Percentiles rank a stretch among this genome's conserved stretches.
Evolutionary conservation across 2,888 invertebrate genomes (phyloP).

Genomic region (Drosophila yooni): DNA sequence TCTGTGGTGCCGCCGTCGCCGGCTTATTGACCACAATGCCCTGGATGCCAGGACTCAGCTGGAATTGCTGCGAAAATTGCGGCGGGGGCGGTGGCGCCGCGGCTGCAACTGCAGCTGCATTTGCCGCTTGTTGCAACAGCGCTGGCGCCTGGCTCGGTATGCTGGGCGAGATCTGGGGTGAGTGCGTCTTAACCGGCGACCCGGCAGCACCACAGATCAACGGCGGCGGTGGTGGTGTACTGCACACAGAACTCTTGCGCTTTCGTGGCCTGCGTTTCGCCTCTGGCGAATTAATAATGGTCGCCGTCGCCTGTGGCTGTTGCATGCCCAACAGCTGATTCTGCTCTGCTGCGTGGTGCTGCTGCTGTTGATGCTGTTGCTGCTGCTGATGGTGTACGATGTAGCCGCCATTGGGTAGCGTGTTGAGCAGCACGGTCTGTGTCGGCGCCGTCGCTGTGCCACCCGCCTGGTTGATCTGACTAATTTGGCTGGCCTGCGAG

Average conservation of each 20-base stretch:
- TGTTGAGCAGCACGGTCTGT: constrained; percentile 93
- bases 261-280: constrained; percentile 89
- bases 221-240: constrained; percentile 70
- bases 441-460: constrained; percentile 78
- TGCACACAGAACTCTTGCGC: constrained; percentile 87
- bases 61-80: constrained; percentile 91
- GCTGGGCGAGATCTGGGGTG: constrained; percentile 84
- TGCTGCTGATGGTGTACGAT: constrained; percentile 91
- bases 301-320: constrained; percentile 76
- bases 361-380: constrained; percentile 86
- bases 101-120: constrained; percentile 58
- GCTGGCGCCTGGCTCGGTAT: constrained; percentile 81
- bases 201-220: constrained; percentile 30
- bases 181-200: constrained; percentile 77
- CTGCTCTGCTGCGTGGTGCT: constrained; percentile 84
- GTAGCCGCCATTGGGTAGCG: constrained; percentile 91
- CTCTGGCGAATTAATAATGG: constrained; percentile 89
- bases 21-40: constrained; percentile 88
- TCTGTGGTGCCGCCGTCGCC: constrained; percentile 85
- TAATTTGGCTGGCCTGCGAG: constrained; percentile 62
- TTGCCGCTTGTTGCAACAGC: constrained; percentile 64
- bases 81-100: constrained; percentile 74
- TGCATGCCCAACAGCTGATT: constrained; percentile 64
- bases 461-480: constrained; percentile 35
- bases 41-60: constrained; percentile 91